phyloP scores from a whole-genome alignment of 2,113 vertebrate genomes.

The Sceloporus tristichus region DNA sequence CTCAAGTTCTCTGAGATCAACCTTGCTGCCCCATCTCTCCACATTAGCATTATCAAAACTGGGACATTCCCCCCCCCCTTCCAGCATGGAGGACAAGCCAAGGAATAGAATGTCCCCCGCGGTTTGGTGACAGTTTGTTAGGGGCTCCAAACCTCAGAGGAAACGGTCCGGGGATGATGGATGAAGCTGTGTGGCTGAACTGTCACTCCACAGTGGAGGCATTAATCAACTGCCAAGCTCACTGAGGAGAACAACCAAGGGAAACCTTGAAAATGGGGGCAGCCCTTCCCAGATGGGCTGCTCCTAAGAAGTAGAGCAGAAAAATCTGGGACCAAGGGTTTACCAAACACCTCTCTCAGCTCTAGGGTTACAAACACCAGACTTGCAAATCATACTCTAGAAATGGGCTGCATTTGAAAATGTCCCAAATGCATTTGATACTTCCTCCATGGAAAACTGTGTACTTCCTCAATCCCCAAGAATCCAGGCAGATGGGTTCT shows the following conservation, averaged over 20 bases:
- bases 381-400: neutral
- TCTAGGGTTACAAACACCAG: no score
- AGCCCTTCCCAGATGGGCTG: neutral
- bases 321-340: fast-evolving
- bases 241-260: conserved; percentile 48
- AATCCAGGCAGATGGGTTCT: no score
- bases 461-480: no score
- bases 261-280: conserved; percentile 36
- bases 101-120: neutral
- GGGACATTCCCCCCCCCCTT: conserved; percentile 32
- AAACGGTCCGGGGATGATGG: conserved; percentile 70
- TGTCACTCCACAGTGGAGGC: conserved; percentile 67
- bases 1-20: no score
- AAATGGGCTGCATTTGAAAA: neutral
- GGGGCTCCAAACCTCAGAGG: conserved; percentile 58
- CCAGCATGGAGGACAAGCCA: neutral
- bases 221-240: conserved; percentile 70
- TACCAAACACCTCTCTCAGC: neutral
- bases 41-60: neutral
- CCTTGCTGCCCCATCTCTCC: neutral
- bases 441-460: no score
- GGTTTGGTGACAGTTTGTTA: conserved; percentile 65
- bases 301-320: no score
- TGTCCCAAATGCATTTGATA: neutral
- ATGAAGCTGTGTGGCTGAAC: conserved; percentile 69